These are phyloP conservation scores for Trichonephila inaurata DNA, from an alignment of 1,140 invertebrate genomes.

Conservation along the genomic window DNA sequence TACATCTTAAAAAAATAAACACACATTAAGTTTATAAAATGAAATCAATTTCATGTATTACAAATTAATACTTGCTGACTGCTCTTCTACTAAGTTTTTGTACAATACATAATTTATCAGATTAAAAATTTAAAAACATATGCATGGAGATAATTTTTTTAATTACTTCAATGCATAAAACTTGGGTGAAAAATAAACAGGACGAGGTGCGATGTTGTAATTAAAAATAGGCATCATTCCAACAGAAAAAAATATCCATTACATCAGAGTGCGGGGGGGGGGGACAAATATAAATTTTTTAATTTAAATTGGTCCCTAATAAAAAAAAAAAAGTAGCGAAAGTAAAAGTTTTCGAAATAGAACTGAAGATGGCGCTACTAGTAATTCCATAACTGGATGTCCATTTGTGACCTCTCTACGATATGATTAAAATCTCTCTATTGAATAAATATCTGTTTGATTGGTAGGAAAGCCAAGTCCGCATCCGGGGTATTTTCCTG, in stretches of 20 bases:
- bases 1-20: too few species aligned
- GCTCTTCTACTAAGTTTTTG: too few species aligned
- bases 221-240: background rate
- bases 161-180: background rate
- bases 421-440: background rate
- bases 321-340: background rate
- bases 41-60: too few species aligned
- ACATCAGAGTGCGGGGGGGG: too few species aligned
- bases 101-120: too few species aligned
- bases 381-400: background rate
- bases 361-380: background rate
- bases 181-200: background rate
- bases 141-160: too few species aligned
- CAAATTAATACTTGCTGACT: too few species aligned
- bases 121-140: too few species aligned
- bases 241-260: too few species aligned
- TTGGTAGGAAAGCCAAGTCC: background rate
- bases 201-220: background rate
- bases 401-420: background rate
- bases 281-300: too few species aligned
- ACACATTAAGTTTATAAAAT: too few species aligned
- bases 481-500: constrained; percentile 25
- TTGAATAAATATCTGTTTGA: background rate
- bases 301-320: too few species aligned
- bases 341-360: background rate